These are phyloP conservation scores for Mactromeris polynyma DNA, from an alignment of 2,888 invertebrate genomes.

Conservation along the genomic window DNA sequence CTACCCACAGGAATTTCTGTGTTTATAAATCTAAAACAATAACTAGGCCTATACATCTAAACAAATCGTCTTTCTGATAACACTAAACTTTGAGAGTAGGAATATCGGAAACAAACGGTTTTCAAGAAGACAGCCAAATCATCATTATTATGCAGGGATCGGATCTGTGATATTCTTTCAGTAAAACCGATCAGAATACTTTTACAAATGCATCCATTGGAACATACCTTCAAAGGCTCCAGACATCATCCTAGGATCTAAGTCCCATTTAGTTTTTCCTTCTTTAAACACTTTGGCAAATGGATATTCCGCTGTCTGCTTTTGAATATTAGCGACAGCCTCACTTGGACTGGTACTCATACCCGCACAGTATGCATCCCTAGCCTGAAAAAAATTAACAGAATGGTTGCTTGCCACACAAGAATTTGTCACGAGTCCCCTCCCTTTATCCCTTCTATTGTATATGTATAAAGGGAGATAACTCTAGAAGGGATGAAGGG, in stretches of 20 bases:
- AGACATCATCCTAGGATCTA: slow-evolving; percentile 12
- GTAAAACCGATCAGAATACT: background rate
- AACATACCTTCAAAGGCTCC: slow-evolving; percentile 24
- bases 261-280: slow-evolving; percentile 23
- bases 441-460: no score
- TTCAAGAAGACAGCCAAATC: background rate
- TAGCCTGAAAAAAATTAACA: background rate
- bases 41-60: no score
- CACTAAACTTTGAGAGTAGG: no score
- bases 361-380: slow-evolving; percentile 5
- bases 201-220: background rate
- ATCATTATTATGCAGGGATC: background rate
- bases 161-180: background rate
- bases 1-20: no score
- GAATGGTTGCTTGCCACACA: background rate
- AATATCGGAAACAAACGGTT: background rate
- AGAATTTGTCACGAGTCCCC: no score
- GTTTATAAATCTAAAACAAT: no score
- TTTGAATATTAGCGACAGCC: slow-evolving; percentile 5
- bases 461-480: no score
- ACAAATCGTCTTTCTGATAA: no score
- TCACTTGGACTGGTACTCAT: slow-evolving; percentile 11
- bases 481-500: no score
- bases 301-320: slow-evolving; percentile 1
- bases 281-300: slow-evolving; percentile 8